A percentile compares a stretch with the other conserved stretches of the same genome.
These are phyloP conservation scores for Nothura maculosa DNA, from an alignment of 2,797 vertebrate species.

Conservation along the genomic window DNA sequence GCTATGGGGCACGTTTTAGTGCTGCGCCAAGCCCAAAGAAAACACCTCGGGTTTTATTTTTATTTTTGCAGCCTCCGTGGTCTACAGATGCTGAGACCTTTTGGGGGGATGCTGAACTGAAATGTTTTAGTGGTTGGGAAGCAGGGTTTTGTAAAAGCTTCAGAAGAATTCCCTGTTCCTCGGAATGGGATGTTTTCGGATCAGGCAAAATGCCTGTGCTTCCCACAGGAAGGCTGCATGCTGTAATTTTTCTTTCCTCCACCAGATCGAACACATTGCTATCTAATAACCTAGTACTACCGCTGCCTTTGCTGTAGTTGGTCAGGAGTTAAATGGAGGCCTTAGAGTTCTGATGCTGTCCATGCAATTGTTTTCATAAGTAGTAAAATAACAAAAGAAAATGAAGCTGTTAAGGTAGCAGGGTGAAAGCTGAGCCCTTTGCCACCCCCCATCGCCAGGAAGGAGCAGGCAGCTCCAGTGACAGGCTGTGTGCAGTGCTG, in stretches of 20 bases:
- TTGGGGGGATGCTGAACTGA: background rate
- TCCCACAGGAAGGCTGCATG: too few relatives aligned
- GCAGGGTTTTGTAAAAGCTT: background rate
- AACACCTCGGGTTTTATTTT: background rate
- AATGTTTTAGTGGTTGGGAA: background rate
- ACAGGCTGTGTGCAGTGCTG: background rate
- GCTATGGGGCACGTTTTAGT: background rate
- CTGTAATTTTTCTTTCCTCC: too few relatives aligned
- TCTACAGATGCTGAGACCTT: background rate
- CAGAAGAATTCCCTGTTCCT: background rate
- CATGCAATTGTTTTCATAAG: background rate
- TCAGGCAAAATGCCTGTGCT: background rate
- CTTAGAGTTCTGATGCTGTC: background rate
- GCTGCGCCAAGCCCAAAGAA: background rate
- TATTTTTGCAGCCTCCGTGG: background rate
- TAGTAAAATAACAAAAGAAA: conserved; percentile 53
- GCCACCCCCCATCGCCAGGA: background rate
- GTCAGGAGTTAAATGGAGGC: background rate
- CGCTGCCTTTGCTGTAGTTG: background rate
- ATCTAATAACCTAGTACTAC: background rate
- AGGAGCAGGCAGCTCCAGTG: background rate
- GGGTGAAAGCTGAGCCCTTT: background rate
- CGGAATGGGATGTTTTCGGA: background rate
- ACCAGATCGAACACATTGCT: accelerated
- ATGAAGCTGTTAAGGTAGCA: background rate